Evolutionary conservation across 2,113 vertebrate species (phyloP).

Genomic region (Collichthys lucidus): DNA sequence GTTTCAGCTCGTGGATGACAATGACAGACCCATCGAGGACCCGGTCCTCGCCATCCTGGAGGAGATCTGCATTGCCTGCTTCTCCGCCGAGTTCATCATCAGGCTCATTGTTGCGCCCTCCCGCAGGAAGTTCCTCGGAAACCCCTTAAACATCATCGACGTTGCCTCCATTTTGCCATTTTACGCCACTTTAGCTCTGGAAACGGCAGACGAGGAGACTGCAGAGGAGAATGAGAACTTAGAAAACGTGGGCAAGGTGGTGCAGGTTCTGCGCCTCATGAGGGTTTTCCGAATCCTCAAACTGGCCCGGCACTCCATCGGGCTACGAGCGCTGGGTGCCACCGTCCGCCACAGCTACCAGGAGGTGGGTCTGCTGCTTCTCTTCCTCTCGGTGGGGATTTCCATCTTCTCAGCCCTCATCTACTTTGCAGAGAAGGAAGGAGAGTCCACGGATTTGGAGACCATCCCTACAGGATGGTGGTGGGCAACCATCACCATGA

Average conservation of each 20-base stretch:
- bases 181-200: conserved; percentile 92
- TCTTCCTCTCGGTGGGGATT: conserved; percentile 97
- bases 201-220: conserved; percentile 88
- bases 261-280: conserved; percentile 96
- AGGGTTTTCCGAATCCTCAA: conserved; percentile 96
- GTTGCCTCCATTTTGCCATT: conserved; percentile 96
- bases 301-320: conserved; percentile 94
- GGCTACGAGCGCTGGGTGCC: conserved; percentile 92
- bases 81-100: conserved; percentile 91
- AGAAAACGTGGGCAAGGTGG: conserved; percentile 96
- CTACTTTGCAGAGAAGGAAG: conserved; percentile 96
- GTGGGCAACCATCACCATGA: conserved; percentile 99
- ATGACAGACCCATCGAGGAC: conserved; percentile 90
- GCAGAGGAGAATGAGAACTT: conserved; percentile 92
- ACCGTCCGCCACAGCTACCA: conserved; percentile 97
- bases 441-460: conserved; percentile 87
- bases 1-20: conserved; percentile 89
- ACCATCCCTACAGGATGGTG: conserved; percentile 98
- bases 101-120: conserved; percentile 90
- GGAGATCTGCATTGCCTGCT: conserved; percentile 92
- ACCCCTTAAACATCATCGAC: conserved; percentile 95
- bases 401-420: conserved; percentile 98
- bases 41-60: conserved; percentile 91
- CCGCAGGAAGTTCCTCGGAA: conserved; percentile 91
- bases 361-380: conserved; percentile 94